Base-by-base conservation (phyloP, 2,797 vertebrate species). In the Adrianichthys oophorus region DNA sequence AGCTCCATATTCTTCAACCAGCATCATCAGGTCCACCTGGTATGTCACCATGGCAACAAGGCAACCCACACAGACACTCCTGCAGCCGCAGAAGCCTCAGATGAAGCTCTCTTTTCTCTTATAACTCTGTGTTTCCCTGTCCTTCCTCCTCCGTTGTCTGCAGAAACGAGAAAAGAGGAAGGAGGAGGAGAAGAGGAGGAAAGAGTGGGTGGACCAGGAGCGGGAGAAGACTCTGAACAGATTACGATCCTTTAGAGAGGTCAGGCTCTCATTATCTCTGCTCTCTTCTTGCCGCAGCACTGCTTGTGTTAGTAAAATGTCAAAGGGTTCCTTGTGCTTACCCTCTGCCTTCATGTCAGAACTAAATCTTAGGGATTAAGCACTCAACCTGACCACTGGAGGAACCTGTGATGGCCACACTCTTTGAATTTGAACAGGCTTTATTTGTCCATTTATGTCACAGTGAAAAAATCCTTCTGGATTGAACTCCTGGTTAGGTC, bases 181-280 rank as follows among this genome's bases (percentile, higher is more conserved):
- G 85, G 94, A 95, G 56, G 95, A 98, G 53, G 93, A 95, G 59
- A 90, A 92, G 77, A 92, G 85, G 91, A 95, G 93, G 77, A 96
- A 95, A 74, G 86, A 92, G 63, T 98, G 94, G 95, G 91, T 98
- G 76, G 93, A 93, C 83, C 89, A 90, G 63, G 95, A 99, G 85
- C 91, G 95, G 52, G 93, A 96, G 78, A 98, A 95, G 86, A 96
- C 97, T 1, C 91, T 99, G 76, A 93, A 89, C 46, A 92, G 97
- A 77, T 86, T 99, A 65, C 92, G 94, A 78, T 90, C 92, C 43
- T 99, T 95, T 87, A 95, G 93, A 87, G 94, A 95, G 92, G 97
- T 94, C 75, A 91, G 80, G 24, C 12, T 24, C 45, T 55, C 57
- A 48, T 45, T 23, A 47, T 46, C 47, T 69, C 45, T 16, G 4